Evolutionary conservation across 2,113 vertebrate genomes (phyloP).

Genomic region (Burhinus oedicnemus): DNA sequence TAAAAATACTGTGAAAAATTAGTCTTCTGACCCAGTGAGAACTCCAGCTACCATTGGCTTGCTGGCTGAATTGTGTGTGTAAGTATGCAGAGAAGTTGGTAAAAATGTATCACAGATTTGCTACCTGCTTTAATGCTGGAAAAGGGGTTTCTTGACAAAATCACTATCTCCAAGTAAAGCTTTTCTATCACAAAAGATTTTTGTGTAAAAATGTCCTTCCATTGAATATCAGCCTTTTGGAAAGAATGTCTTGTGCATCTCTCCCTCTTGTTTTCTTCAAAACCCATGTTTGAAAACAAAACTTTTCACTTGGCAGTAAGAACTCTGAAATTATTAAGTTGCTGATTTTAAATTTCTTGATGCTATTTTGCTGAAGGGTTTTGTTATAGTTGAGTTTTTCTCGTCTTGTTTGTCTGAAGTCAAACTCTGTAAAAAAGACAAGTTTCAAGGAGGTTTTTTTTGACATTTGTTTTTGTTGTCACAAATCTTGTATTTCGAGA

Average conservation of each 20-base stretch:
- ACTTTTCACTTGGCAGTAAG: not conserved
- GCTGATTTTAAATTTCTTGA: not conserved
- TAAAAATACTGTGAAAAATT: not conserved
- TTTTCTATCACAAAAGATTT: not conserved
- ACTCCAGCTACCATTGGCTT: not conserved
- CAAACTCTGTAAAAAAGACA: not conserved
- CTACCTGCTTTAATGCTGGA: not conserved
- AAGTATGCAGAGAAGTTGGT: not conserved
- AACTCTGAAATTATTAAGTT: not conserved
- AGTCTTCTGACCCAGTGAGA: not conserved
- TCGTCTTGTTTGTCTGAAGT: not conserved
- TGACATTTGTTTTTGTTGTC: not conserved
- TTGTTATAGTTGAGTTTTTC: not conserved
- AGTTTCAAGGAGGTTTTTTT: not conserved
- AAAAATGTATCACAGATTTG: not conserved
- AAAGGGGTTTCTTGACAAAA: not conserved
- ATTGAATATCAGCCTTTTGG: not conserved
- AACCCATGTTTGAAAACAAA: not conserved
- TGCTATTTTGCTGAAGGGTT: not conserved
- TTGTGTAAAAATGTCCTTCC: not conserved
- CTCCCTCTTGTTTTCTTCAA: not conserved
- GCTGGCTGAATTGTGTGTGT: not conserved
- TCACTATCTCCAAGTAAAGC: not conserved
- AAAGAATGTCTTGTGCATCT: not conserved
- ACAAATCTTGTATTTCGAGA: not conserved